Evolutionary conservation across 2,113 vertebrate genomes (phyloP), one percentile per base, ranked within the genome.

Genomic region (Leptodactylus fuscus): DNA sequence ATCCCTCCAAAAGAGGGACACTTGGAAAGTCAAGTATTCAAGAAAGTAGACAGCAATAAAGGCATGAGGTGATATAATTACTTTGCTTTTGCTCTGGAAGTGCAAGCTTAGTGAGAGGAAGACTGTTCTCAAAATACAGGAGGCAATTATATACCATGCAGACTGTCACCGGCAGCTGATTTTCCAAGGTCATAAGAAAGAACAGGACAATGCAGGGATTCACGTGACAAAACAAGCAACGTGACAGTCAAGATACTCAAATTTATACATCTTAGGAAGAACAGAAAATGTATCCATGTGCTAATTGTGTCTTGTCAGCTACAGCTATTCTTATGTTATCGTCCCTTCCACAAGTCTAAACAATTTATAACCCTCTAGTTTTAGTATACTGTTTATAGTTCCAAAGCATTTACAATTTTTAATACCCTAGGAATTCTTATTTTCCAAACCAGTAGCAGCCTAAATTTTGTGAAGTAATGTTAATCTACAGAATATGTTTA

Each of bases 131-230:
- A 15, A 8, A 78, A 38, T 58, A 6, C 2, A 55, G 12, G 51
- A 77, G 20, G 6, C 48, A 77, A 48, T 38, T 55, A 12, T 24
- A n/a, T 44, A 62, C 36, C 22, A 38, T 60, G n/a, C 77, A 80
- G 34, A 58, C 53, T 38, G 15, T 55, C 24, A 58, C 18, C 41
- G 58, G n/a, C 55, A 80, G 55, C 77, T 60, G 51, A 58, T 24
- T 18, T 18, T 62, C 34, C 77, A 80, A 80, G 77, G 77, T 62
- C 77, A 80, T 8, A 44, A 34, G 12, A 79, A 58, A 36, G 20
- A 41, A 58, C 69, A 76, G n/a, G 44, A 77, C 51, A 60, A 34
- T 27, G 55, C 12, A 18, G 11, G 10, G 5, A 27, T n/a, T 60
- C 22, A 80, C 13, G 13, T 60, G 77, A 62, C 55, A 44, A 62